Evolutionary conservation across 2,888 invertebrate genomes (phyloP).

Genomic region (Parnassius mnemosyne): DNA sequence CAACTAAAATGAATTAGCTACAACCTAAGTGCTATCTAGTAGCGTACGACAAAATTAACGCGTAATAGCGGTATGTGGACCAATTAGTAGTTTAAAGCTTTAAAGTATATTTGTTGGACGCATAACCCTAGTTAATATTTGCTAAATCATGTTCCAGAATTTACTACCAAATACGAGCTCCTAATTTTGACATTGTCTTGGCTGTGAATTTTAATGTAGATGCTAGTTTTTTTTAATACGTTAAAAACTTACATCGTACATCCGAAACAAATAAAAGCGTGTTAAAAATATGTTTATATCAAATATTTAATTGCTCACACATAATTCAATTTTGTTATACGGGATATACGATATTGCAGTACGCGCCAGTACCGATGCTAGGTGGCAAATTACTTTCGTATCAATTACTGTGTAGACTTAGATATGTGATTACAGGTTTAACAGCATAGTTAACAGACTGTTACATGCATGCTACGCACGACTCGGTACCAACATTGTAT

Average conservation of each 20-base stretch:
- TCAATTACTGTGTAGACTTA: slow-evolving; percentile 10
- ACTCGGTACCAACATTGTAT: slow-evolving; percentile 46
- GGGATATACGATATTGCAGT: background rate
- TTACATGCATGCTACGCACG: slow-evolving; percentile 50
- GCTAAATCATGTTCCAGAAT: background rate
- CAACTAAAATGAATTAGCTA: slow-evolving; percentile 8
- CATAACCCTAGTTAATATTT: slow-evolving; percentile 7
- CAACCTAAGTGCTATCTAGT: slow-evolving; percentile 8
- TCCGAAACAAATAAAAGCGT: too few relatives aligned
- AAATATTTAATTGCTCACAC: too few relatives aligned
- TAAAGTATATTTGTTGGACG: slow-evolving; percentile 10
- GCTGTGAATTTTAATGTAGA: too few relatives aligned
- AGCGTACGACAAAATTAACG: slow-evolving; percentile 5
- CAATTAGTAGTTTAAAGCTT: slow-evolving; percentile 12
- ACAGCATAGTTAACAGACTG: slow-evolving; percentile 32
- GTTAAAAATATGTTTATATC: too few relatives aligned
- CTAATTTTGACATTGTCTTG: too few relatives aligned
- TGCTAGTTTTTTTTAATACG: too few relatives aligned
- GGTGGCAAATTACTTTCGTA: slow-evolving; percentile 21
- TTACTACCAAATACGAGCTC: too few relatives aligned
- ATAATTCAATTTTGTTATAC: too few relatives aligned
- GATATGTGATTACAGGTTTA: slow-evolving; percentile 26
- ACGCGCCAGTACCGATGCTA: slow-evolving; percentile 5
- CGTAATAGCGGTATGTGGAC: slow-evolving; percentile 17
- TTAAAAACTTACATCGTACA: too few relatives aligned